Base-by-base conservation (phyloP, 2,888 invertebrate species). In the Ectobius pallidus region DNA sequence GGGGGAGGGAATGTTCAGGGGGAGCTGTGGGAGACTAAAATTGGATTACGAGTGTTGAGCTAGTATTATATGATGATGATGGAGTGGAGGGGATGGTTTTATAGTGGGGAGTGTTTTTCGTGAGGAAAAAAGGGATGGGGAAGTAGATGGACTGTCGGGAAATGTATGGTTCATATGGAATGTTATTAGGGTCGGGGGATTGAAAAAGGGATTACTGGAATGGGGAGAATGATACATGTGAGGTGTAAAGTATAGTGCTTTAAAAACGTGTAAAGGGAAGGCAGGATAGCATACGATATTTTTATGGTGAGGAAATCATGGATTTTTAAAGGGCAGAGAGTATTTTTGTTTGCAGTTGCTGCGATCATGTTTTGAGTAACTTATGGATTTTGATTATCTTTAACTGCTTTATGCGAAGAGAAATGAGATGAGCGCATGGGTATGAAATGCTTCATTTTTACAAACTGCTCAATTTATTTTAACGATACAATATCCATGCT, bases 21-120 rank as follows among this genome's bases (percentile, higher is more conserved):
- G 69, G 49, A 70, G 61, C 16, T 46, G 65, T 27, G 80, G 82
- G 81, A 81, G 82, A 81, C 82, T 79, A 68, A 44, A 74, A 75
- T 75, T 71, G 75, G 73, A 75, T 75, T 75, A 73, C 73, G 69
- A 67, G 73, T 75, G 75, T 75, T 75, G 81, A 77, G 74, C 78
- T 73, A 78, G 79, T 78, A 78, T 75, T 69, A 75, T 71, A 70
- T 79, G 78, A 77, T 77, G 58, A 58, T 78, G 78, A 78, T 79
- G 65, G 68, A 73, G 73, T 67, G 78, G 42, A 30, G 39, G 58
- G 69, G 71, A 20, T 27, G 73, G 63, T 70, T 73, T 70, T 70
- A 74, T 74, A 62, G 74, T 27, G 62, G 61, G 69, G 72, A 58
- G 62, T 32, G 62, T 62, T 61, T 67, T 39, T 25, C 58, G 58